Evolutionary conservation across 2,888 invertebrate species (phyloP).

Genomic region (Monochamus alternatus): DNA sequence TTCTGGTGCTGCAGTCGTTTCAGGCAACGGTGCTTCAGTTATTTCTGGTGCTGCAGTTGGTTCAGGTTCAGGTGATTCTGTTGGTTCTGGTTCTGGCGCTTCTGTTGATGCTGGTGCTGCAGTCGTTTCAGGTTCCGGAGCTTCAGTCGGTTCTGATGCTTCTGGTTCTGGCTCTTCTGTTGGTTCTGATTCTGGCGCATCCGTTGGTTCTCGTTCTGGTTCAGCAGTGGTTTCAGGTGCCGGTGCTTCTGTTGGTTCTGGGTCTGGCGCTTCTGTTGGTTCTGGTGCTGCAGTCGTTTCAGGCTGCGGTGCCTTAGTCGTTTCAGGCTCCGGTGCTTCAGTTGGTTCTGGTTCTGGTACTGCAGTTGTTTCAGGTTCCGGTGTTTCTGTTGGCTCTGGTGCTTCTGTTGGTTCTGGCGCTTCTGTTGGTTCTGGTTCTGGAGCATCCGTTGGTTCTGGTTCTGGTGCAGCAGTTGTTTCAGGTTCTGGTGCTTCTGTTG

Average conservation of each 20-base stretch:
- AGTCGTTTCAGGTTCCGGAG: no score
- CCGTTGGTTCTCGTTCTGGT: background rate
- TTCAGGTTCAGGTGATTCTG: no score
- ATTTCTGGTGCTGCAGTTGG: background rate
- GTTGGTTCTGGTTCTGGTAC: background rate
- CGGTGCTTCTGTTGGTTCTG: background rate
- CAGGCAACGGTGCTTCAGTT: background rate
- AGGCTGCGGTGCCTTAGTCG: background rate
- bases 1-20: no score
- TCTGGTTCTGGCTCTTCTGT: background rate
- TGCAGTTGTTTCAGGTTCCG: no score
- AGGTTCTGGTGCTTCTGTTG: no score
- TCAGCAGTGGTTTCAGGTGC: background rate
- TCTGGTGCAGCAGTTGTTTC: no score
- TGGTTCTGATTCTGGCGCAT: background rate
- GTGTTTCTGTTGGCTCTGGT: no score
- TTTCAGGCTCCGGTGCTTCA: constrained; percentile 16
- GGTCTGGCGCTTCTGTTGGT: background rate
- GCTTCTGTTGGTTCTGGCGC: no score
- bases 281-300: constrained; percentile 7
- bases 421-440: no score
- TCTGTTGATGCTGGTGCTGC: no score
- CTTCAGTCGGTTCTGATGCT: background rate
- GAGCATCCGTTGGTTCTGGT: no score
- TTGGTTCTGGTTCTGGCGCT: no score